Evolutionary conservation across 2,797 vertebrate genomes (phyloP).

Genomic region (Ctenochaetus hawaiiensis): DNA sequence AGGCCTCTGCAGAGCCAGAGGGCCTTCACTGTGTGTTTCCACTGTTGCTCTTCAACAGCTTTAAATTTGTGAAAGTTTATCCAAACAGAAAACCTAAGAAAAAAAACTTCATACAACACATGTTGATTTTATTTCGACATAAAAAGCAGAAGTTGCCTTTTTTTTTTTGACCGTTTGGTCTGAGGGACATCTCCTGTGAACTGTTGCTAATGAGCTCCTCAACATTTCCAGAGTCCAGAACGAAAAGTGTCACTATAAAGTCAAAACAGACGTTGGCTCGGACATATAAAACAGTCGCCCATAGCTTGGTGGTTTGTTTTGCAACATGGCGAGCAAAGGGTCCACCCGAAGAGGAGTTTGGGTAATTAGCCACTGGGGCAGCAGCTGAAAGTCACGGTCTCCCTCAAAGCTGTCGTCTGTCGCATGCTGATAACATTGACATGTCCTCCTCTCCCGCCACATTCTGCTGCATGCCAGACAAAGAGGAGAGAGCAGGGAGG

Average conservation of each 20-base stretch:
- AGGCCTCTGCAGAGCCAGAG: not conserved
- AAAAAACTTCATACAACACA: not conserved
- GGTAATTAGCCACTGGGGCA: slow-evolving; percentile 78
- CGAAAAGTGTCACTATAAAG: slow-evolving; percentile 17
- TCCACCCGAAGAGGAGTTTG: slow-evolving; percentile 41
- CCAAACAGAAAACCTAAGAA: not conserved
- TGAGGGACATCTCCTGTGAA: not conserved
- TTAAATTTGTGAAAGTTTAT: not conserved
- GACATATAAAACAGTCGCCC: slow-evolving; percentile 38
- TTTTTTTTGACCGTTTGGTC: not conserved
- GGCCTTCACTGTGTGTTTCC: too few species aligned
- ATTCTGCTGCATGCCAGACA: slow-evolving; percentile 56
- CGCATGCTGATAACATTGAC: slow-evolving; percentile 81
- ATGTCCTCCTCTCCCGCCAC: slow-evolving; percentile 62
- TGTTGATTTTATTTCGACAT: not conserved
- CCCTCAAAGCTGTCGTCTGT: slow-evolving; percentile 77
- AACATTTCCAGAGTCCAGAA: slow-evolving; percentile 14
- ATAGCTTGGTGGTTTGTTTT: slow-evolving; percentile 52
- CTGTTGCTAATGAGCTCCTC: slow-evolving; percentile 20
- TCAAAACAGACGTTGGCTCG: slow-evolving; percentile 3
- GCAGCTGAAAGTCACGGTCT: slow-evolving; percentile 67
- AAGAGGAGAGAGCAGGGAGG: slow-evolving; percentile 37
- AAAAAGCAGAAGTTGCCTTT: not conserved
- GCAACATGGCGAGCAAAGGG: slow-evolving; percentile 36
- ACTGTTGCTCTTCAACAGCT: not conserved